Conservation (phyloP, 1,140 invertebrate genomes). For the Pomphorhynchus laevis region DNA sequence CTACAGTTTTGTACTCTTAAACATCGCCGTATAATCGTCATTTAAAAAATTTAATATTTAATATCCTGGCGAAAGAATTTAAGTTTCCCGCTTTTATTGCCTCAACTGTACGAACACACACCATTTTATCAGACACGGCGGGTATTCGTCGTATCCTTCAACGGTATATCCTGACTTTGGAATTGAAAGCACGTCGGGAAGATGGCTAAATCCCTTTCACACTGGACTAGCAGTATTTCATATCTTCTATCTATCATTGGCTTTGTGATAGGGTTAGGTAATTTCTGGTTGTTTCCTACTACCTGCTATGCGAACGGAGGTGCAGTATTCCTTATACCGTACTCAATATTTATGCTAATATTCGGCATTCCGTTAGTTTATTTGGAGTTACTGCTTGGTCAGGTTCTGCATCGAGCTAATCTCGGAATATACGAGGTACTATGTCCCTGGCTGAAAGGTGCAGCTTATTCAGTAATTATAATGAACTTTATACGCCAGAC, state of each 20-base stretch:
- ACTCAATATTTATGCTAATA: slow-evolving; percentile 8
- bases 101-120: no score
- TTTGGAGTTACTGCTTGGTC: slow-evolving; percentile 6
- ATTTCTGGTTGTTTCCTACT: slow-evolving; percentile 10
- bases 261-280: slow-evolving; percentile 8
- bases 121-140: no score
- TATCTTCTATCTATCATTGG: slow-evolving; percentile 9
- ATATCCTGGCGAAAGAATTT: no score
- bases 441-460: slow-evolving; percentile 13
- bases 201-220: no score
- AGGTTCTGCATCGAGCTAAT: slow-evolving; percentile 5
- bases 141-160: no score
- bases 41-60: no score
- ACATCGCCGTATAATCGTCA: no score
- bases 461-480: slow-evolving; percentile 15
- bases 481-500: slow-evolving; percentile 14
- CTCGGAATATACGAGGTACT: slow-evolving; percentile 6
- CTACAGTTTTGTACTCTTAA: no score
- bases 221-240: slow-evolving; percentile 6
- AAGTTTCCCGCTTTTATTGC: no score
- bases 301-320: slow-evolving; percentile 10
- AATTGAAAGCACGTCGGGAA: no score
- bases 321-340: slow-evolving; percentile 11
- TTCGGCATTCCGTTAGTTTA: slow-evolving; percentile 10
- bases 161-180: no score